Percentiles rank a stretch among this genome's conserved stretches.
These are phyloP conservation scores for Corythoichthys haematopterus DNA, from an alignment of 2,113 vertebrate genomes.

Conservation along the genomic window DNA sequence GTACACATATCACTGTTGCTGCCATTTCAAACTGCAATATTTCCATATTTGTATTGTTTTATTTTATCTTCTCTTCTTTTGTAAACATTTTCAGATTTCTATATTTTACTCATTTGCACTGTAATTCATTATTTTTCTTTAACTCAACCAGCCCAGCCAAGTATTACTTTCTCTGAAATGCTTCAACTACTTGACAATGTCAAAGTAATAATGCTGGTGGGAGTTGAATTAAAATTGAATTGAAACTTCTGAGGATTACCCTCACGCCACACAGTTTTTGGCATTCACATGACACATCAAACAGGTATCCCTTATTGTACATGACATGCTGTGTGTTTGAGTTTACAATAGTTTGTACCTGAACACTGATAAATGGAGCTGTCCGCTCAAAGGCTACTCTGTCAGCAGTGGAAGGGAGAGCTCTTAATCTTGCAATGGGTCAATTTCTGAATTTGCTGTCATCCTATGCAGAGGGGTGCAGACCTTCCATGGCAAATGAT, in stretches of 20 bases:
- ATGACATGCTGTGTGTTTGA: conserved; percentile 32
- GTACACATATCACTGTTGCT: too few species aligned
- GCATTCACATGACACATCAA: conserved; percentile 7
- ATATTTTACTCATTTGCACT: too few species aligned
- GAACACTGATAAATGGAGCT: conserved; percentile 49
- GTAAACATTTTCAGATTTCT: too few species aligned
- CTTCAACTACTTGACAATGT: too few species aligned
- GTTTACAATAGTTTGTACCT: conserved; percentile 27
- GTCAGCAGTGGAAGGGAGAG: conserved; percentile 45
- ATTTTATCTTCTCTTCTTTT: too few species aligned
- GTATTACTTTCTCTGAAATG: too few species aligned
- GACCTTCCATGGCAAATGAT: conserved; percentile 42
- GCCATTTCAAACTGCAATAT: too few species aligned
- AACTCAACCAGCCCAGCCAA: too few species aligned
- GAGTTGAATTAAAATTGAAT: too few species aligned
- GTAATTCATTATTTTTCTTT: too few species aligned
- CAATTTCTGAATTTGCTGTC: conserved; percentile 35
- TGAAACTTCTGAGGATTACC: not conserved
- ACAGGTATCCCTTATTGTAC: not conserved
- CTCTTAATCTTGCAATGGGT: conserved; percentile 57
- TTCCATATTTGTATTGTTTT: too few species aligned
- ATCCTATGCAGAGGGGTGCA: conserved; percentile 15
- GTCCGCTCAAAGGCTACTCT: conserved; percentile 45
- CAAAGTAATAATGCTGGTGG: too few species aligned
- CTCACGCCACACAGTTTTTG: not conserved